These are phyloP conservation scores for Sturnus vulgaris DNA, from an alignment of 2,113 vertebrate genomes.

Conservation along the genomic window DNA sequence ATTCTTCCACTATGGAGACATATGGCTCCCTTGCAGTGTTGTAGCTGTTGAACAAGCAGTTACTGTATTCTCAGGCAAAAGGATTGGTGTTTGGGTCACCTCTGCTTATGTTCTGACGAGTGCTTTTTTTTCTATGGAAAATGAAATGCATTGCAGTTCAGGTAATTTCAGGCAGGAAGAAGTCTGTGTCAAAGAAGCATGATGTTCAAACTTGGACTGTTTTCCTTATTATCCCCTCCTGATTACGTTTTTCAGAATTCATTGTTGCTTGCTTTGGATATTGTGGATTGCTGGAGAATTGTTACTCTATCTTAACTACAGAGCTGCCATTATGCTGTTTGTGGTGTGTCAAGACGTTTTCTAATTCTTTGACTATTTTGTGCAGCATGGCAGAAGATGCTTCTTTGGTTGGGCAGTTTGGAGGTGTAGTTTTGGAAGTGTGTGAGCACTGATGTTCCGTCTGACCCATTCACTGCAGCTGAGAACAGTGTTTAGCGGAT, in stretches of 20 bases:
- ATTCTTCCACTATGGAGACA: neutral
- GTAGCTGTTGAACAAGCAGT: neutral
- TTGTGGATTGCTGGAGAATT: neutral
- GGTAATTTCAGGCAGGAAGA: neutral
- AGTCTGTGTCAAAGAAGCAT: accelerated
- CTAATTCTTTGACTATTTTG: neutral
- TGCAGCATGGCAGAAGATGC: neutral
- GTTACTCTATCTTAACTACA: neutral
- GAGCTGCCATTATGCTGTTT: neutral
- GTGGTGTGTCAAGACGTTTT: neutral
- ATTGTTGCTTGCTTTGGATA: neutral
- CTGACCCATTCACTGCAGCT: neutral
- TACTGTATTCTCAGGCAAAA: neutral
- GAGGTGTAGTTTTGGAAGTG: neutral
- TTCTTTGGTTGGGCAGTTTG: accelerated
- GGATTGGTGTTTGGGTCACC: neutral
- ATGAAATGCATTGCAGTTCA: neutral
- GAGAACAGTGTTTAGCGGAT: neutral
- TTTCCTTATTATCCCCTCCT: neutral
- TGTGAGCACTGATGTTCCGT: neutral
- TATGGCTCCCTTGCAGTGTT: neutral
- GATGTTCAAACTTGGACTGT: neutral
- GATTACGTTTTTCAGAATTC: neutral
- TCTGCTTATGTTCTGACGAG: neutral
- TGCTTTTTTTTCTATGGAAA: neutral